phyloP scores from a whole-genome alignment of 2,113 vertebrate species.

The Syrmaticus mikado region DNA sequence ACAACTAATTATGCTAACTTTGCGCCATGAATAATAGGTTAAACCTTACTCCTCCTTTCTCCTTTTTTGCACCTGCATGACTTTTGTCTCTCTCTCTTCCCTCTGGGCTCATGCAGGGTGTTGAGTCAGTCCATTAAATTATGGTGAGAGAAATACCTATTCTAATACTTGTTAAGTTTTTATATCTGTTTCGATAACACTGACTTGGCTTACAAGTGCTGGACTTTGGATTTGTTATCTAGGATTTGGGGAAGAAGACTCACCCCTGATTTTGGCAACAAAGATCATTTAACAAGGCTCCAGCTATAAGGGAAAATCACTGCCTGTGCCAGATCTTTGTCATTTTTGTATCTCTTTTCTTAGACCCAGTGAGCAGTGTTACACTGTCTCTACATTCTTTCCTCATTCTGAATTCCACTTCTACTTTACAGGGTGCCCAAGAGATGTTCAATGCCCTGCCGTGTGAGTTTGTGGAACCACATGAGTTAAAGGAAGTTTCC shows the following conservation, averaged over 20 bases:
- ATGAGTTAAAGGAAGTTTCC: constrained; percentile 92
- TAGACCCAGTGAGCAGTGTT: not conserved
- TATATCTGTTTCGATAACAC: not conserved
- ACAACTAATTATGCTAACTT: not conserved
- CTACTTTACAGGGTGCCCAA: constrained; percentile 89
- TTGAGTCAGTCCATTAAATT: not conserved
- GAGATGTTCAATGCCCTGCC: constrained; percentile 95
- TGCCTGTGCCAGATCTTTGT: not conserved
- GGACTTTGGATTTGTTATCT: not conserved
- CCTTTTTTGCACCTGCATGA: not conserved
- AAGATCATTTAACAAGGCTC: not conserved
- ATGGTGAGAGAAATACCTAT: not conserved
- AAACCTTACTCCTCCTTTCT: not conserved
- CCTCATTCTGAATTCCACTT: not conserved
- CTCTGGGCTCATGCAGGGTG: not conserved
- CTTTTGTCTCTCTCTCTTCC: not conserved
- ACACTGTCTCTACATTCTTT: not conserved
- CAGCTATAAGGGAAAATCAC: not conserved
- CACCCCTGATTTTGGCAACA: not conserved
- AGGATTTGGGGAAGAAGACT: not conserved
- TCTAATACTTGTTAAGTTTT: not conserved
- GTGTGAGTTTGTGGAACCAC: constrained; percentile 94
- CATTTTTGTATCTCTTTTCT: not conserved
- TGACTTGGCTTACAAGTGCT: not conserved
- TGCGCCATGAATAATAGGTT: not conserved